Conservation (phyloP, 2,797 vertebrate species). For the Galago senegalensis region DNA sequence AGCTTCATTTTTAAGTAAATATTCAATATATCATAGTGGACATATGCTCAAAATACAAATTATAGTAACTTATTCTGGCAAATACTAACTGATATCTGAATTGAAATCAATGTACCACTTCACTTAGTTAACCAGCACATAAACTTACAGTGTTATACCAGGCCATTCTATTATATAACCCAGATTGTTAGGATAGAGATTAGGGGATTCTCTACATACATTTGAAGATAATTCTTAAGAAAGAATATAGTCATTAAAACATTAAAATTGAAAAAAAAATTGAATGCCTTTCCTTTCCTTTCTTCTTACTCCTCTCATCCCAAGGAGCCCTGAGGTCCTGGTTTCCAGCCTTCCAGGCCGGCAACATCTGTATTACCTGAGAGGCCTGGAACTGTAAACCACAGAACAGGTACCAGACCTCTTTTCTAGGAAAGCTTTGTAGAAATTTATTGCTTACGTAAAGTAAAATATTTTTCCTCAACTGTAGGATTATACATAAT, state of each 20-base stretch:
- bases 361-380: neutral
- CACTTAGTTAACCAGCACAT: neutral
- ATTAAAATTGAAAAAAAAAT: neutral
- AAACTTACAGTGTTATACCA: neutral
- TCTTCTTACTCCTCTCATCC: neutral
- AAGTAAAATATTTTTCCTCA: neutral
- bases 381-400: neutral
- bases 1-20: neutral
- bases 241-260: neutral
- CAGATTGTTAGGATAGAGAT: neutral
- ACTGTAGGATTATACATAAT: neutral
- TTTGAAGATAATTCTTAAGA: neutral
- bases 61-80: neutral
- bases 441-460: neutral
- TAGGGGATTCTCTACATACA: neutral
- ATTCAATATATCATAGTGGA: neutral
- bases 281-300: neutral
- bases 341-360: neutral
- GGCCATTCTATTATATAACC: neutral
- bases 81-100: neutral
- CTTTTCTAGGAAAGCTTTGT: neutral
- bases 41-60: neutral
- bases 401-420: neutral
- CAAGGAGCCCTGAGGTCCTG: neutral
- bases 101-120: neutral